Conservation (phyloP, 2,797 vertebrate species). For the Siniperca obscura region DNA sequence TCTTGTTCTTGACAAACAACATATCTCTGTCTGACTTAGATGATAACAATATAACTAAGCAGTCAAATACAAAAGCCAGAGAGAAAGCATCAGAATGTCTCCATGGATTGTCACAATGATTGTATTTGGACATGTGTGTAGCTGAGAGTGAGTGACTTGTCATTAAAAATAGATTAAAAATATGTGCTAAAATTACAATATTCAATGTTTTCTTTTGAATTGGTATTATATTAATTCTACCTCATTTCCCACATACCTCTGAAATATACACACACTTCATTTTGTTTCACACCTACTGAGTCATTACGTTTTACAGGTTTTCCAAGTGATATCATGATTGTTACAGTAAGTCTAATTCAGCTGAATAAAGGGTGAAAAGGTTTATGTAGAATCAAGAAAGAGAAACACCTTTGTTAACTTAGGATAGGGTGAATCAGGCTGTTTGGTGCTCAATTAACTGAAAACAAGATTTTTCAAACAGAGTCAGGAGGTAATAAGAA, state of each 20-base stretch:
- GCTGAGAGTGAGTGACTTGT: neutral
- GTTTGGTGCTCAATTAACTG: neutral
- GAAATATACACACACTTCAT: conserved; percentile 17
- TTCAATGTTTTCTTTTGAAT: neutral
- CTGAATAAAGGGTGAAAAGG: neutral
- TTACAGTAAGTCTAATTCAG: neutral
- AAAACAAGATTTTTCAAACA: neutral
- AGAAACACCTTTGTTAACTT: neutral
- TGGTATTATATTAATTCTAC: conserved; percentile 30
- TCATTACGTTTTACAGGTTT: conserved; percentile 12
- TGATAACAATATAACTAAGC: neutral
- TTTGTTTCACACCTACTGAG: neutral
- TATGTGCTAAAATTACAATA: conserved; percentile 20
- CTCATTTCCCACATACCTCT: conserved; percentile 14
- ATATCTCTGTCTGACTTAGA: neutral
- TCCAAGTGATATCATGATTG: neutral
- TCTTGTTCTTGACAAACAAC: neutral
- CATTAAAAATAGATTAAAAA: conserved; percentile 46
- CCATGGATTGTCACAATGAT: neutral
- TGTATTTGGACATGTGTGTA: neutral
- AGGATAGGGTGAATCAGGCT: neutral
- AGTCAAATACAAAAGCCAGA: neutral
- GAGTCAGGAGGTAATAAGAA: neutral
- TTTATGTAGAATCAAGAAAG: neutral
- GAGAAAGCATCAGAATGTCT: neutral